Conservation (phyloP, 2,888 invertebrate species). For the Papilio gigon region DNA sequence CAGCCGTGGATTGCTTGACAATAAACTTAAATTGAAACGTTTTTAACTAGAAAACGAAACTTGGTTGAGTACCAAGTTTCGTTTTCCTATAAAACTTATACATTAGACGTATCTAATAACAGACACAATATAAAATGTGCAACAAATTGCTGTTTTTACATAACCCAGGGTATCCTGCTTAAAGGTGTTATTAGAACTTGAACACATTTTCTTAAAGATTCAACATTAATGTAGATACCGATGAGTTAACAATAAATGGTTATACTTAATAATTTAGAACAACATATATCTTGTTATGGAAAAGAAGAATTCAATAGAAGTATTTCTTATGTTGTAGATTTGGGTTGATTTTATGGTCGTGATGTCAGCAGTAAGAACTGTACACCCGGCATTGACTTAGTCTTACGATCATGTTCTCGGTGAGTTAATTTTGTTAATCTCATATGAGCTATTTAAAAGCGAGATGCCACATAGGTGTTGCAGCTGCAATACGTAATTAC, state of each 20-base stretch:
- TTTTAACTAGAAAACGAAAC: too few relatives aligned
- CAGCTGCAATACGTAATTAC: neutral
- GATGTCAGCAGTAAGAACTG: constrained; percentile 32
- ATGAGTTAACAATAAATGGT: too few relatives aligned
- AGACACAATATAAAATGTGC: neutral
- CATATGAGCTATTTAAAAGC: neutral
- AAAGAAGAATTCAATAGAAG: constrained; percentile 7
- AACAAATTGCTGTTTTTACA: neutral
- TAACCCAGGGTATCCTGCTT: too few relatives aligned
- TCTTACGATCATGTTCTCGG: constrained; percentile 44
- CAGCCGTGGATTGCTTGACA: too few relatives aligned
- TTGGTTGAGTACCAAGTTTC: too few relatives aligned
- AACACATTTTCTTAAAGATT: too few relatives aligned
- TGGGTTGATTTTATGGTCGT: constrained; percentile 25
- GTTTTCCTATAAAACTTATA: too few relatives aligned
- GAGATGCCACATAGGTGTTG: neutral
- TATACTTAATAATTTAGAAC: neutral
- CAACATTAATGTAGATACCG: too few relatives aligned
- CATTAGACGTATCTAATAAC: neutral
- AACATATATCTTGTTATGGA: too few relatives aligned
- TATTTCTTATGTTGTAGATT: constrained; percentile 38
- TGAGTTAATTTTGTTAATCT: constrained; percentile 45
- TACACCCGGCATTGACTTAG: constrained; percentile 31
- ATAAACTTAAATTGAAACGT: too few relatives aligned
- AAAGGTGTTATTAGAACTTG: too few relatives aligned